Conservation (phyloP, 2,113 vertebrate species). For the Stomatorhinus ivindoensis region DNA sequence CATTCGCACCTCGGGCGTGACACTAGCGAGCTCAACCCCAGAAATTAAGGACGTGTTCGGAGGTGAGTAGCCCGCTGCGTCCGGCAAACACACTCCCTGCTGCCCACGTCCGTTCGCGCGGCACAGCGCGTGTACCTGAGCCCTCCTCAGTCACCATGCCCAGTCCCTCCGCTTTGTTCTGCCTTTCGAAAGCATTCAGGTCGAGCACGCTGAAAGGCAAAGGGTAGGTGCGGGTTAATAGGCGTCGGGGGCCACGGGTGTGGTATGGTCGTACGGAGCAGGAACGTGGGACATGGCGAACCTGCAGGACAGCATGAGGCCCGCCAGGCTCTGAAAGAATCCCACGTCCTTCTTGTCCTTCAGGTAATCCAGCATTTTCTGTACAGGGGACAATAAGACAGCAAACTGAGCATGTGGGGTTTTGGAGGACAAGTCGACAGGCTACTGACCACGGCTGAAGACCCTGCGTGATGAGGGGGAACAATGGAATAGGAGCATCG, state of each 20-base stretch:
- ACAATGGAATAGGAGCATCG: neutral
- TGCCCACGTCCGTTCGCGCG: neutral
- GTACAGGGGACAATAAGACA: constrained; percentile 31
- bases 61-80: neutral
- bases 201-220: constrained; percentile 75
- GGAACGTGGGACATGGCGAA: constrained; percentile 40
- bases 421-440: neutral
- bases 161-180: constrained; percentile 94
- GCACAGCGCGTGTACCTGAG: constrained; percentile 67
- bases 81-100: neutral
- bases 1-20: neutral
- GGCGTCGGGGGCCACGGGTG: neutral
- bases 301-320: constrained; percentile 96
- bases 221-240: neutral
- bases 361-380: constrained; percentile 98
- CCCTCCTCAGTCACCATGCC: constrained; percentile 97
- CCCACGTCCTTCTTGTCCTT: constrained; percentile 96
- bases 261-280: neutral
- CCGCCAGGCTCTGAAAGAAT: constrained; percentile 91
- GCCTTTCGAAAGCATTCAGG: constrained; percentile 90
- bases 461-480: neutral
- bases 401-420: neutral
- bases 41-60: neutral
- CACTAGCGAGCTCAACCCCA: neutral
- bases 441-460: neutral